Evolutionary conservation across 2,113 vertebrate species (phyloP).

Genomic region (Salminus brasiliensis): DNA sequence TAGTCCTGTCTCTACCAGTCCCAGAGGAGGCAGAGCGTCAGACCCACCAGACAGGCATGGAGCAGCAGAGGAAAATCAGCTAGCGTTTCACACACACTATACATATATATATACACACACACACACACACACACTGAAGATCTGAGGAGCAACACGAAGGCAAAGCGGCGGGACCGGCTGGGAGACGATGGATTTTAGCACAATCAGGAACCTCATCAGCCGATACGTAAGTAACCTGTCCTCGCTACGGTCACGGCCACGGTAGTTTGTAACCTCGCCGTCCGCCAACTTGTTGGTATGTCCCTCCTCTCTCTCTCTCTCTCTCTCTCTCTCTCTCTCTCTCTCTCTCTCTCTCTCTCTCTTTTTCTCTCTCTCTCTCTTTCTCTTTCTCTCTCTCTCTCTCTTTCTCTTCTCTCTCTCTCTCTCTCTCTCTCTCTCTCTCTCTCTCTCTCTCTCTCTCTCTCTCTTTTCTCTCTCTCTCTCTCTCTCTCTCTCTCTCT

Average conservation of each 20-base stretch:
- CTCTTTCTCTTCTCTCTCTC: too few relatives aligned
- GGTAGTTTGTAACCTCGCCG: not conserved
- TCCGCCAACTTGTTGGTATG: constrained; percentile 59
- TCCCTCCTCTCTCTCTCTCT: too few relatives aligned
- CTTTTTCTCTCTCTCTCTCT: too few relatives aligned
- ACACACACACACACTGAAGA: not conserved
- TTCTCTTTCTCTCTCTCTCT: too few relatives aligned
- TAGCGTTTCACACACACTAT: constrained; percentile 52
- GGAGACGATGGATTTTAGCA: constrained; percentile 84
- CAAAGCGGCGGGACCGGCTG: constrained; percentile 48
- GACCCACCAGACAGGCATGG: constrained; percentile 64
- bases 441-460: too few relatives aligned
- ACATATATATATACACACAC: too few relatives aligned
- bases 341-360: too few relatives aligned
- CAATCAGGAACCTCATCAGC: constrained; percentile 86
- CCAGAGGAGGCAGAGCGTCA: constrained; percentile 30
- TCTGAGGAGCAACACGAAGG: constrained; percentile 32
- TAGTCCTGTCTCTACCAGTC: constrained; percentile 42
- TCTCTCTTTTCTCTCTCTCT: too few relatives aligned
- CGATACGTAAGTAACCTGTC: constrained; percentile 86
- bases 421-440: too few relatives aligned
- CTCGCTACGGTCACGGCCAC: not conserved
- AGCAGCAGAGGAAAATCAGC: constrained; percentile 61
- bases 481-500: too few relatives aligned
- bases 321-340: too few relatives aligned